Evolutionary conservation across 2,113 vertebrate species (phyloP), one percentile per base, ranked within the genome.

Genomic region (Picathartes gymnocephalus): DNA sequence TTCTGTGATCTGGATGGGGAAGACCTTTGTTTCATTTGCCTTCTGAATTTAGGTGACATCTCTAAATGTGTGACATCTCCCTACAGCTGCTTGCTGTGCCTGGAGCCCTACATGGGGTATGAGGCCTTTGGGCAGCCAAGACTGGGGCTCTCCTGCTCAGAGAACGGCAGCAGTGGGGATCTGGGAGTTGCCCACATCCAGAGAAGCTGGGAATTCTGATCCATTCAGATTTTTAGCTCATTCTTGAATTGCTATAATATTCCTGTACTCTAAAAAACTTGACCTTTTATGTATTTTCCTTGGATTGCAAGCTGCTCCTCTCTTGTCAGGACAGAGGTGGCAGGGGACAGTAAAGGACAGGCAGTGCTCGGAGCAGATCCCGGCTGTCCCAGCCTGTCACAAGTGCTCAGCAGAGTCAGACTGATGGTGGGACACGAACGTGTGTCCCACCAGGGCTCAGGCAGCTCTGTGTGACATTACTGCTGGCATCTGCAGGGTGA

Each of bases 401-500:
- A 5, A 2, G 74, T 4, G 4, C 14, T 78, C 7, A 53, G 62
- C 60, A 57, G 61, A 13, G 21, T 31, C 25, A 74, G 11, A 53
- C 22, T 74, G 94, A 50, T 2, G 30, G 56, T 42, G 31, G 37
- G 11, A 44, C 42, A 20, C 0, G 37, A 65, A 3, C 2, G 1
- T n/a, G 66, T 27, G 71, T 42, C 66, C 83, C 62, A n/a, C 22
- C 0, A 0, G 61, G 53, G 70, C 56, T n/a, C 10, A 8, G 78
- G 35, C 57, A 81, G 85, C 50, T 79, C 42, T 4, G 48, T 48
- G 68, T 65, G 64, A 73, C 68, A 17, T 65, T 84, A 53, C 2
- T 65, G 77, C 72, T 84, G 84, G 31, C 51, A 50, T 87, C 72
- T 92, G 69, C 69, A 74, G 82, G 51, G 35, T 27, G 81, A 58